Evolutionary conservation across 2,113 vertebrate species (phyloP).

Genomic region (Bufo gargarizans): DNA sequence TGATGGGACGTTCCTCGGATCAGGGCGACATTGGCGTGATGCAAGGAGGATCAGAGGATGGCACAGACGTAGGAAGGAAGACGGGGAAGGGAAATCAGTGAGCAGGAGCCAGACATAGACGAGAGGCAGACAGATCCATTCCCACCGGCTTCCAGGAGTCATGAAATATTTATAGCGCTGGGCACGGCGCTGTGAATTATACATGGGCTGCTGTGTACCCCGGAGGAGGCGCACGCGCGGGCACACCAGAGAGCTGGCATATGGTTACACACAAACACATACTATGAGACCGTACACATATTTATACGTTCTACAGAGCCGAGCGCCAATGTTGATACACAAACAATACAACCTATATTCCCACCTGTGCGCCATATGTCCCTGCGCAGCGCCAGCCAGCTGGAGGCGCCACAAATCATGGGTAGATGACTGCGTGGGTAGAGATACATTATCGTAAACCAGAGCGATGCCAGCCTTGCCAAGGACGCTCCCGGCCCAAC

Average conservation of each 20-base stretch:
- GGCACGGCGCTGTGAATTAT: conserved; percentile 56
- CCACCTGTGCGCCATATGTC: conserved; percentile 35
- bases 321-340: conserved; percentile 23
- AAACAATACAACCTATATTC: conserved; percentile 35
- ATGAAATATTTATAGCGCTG: conserved; percentile 59
- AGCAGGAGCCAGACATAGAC: conserved; percentile 37
- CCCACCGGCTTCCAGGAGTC: conserved; percentile 31
- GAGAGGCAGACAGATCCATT: neutral
- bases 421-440: neutral
- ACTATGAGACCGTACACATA: neutral
- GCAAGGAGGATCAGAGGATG: neutral
- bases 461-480: neutral
- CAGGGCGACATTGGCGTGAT: too few species aligned
- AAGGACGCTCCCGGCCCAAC: too few species aligned
- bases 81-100: neutral
- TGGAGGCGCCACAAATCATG: neutral
- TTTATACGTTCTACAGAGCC: conserved; percentile 1
- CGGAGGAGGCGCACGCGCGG: neutral
- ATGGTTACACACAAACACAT: conserved; percentile 4
- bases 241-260: conserved; percentile 3
- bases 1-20: neutral
- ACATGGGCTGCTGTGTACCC: conserved; percentile 13
- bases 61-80: neutral
- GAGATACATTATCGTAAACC: neutral
- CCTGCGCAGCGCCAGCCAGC: neutral